Evolutionary conservation across 1,140 invertebrate genomes (phyloP).

Genomic region (Bombus waltoni): DNA sequence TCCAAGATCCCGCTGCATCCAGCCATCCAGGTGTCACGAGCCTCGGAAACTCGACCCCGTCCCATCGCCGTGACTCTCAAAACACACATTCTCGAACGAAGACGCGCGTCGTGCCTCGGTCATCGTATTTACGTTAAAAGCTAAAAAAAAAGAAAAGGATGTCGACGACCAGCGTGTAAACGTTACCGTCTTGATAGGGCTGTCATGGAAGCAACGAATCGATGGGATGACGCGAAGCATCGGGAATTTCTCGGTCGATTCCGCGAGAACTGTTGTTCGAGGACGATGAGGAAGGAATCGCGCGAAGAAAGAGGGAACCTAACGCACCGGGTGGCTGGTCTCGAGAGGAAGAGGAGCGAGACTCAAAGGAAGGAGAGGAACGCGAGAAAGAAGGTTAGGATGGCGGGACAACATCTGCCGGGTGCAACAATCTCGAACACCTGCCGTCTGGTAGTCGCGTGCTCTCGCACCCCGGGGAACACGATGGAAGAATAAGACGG

Average conservation of each 20-base stretch:
- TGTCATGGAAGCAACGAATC: neutral
- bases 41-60: too few relatives aligned
- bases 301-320: slow-evolving; percentile 27
- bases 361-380: slow-evolving; percentile 44
- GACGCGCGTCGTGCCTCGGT: neutral
- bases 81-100: neutral
- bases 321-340: slow-evolving; percentile 40
- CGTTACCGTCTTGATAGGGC: too few relatives aligned
- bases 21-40: too few relatives aligned
- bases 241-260: slow-evolving; percentile 54
- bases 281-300: slow-evolving; percentile 16
- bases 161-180: neutral
- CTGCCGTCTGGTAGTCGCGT: slow-evolving; percentile 80
- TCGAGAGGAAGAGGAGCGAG: slow-evolving; percentile 32
- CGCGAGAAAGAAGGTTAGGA: slow-evolving; percentile 61
- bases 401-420: slow-evolving; percentile 76
- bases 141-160: neutral
- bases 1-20: too few relatives aligned
- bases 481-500: slow-evolving; percentile 67
- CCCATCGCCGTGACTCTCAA: too few relatives aligned
- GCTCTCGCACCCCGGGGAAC: slow-evolving; percentile 71
- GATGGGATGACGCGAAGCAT: slow-evolving; percentile 40
- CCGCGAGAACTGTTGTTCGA: slow-evolving; percentile 35
- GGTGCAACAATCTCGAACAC: slow-evolving; percentile 79
- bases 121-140: neutral